Evolutionary conservation across 2,888 invertebrate genomes (phyloP), one percentile per base, ranked within the genome.

Genomic region (Frankliniella intonsa): DNA sequence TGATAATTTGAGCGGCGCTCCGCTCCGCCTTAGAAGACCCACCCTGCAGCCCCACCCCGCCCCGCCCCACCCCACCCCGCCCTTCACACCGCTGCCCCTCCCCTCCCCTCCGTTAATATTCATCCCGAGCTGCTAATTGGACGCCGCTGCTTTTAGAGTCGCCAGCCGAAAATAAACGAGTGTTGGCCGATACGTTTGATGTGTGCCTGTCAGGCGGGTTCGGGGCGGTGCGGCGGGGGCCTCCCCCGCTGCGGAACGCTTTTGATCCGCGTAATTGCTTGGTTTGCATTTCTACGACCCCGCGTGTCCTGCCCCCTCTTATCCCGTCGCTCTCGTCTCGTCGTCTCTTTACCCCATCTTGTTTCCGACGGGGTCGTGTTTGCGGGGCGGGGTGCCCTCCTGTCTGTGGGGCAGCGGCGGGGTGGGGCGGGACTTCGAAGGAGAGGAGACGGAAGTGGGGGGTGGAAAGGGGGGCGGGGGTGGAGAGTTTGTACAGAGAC

Each of bases 81-180:
- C 69, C 22, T 69, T 65, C 65, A 17, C 22, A 22, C 11, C 11
- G 22, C 69, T n/a, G 69, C 22, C 22, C 38, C 38, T 38, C 38
- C 38, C 5, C 38, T 38, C 38, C 38, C 38, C 38, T 38, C 38
- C 38, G 38, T 38, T 38, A 38, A 38, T 38, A 38, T 38, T 38
- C 62, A n/a, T 11, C 62, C 62, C 62, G 62, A 62, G 38, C 38
- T 38, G 38, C 38, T 38, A 38, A 38, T n/a, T 19, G 62, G 14
- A 62, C 19, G 62, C 62, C 17, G 62, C 69, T 38, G 69, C 69
- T 76, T 76, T 76, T 76, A 76, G 55, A 19, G n/a, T 76, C 25
- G 69, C 38, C 38, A 76, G 69, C 69, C 69, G 25, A 76, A 76
- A 76, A 76, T 76, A 76, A 76, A 76, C 69, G 25, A 76, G 69